Conservation (phyloP, 2,888 invertebrate species). For the Cyaniris semiargus region DNA sequence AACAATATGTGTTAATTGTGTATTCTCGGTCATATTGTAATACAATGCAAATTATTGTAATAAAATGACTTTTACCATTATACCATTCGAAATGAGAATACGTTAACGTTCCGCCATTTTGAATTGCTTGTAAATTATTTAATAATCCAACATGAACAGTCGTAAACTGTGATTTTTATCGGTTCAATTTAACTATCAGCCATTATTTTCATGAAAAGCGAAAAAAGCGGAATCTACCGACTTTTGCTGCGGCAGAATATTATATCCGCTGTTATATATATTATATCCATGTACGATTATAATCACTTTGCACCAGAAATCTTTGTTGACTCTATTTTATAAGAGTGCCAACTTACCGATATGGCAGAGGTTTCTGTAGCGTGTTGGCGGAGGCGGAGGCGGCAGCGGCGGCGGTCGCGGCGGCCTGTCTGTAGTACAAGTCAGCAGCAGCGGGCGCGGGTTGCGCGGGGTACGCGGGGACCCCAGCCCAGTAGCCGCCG, state of each 20-base stretch:
- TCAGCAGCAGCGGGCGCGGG: constrained; percentile 86
- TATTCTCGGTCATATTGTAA: constrained; percentile 23
- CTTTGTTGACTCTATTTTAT: not conserved
- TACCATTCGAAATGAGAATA: constrained; percentile 13
- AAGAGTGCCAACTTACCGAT: constrained; percentile 68
- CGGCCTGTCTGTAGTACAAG: constrained; percentile 90
- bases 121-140: constrained; percentile 22
- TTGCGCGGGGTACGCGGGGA: constrained; percentile 84
- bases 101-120: constrained; percentile 27
- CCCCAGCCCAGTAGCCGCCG: constrained; percentile 87
- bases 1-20: constrained; percentile 28
- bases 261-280: not conserved
- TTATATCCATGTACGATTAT: no score
- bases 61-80: constrained; percentile 26
- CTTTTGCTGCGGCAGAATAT: not conserved
- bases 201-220: not conserved
- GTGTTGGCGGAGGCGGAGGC: constrained; percentile 83
- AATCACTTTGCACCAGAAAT: not conserved
- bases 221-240: not conserved
- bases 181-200: not conserved
- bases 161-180: constrained; percentile 22
- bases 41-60: constrained; percentile 28
- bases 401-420: constrained; percentile 85
- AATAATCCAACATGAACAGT: constrained; percentile 9
- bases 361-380: constrained; percentile 93